phyloP scores from a whole-genome alignment of 2,888 invertebrate genomes.

The Laspeyria flexula region DNA sequence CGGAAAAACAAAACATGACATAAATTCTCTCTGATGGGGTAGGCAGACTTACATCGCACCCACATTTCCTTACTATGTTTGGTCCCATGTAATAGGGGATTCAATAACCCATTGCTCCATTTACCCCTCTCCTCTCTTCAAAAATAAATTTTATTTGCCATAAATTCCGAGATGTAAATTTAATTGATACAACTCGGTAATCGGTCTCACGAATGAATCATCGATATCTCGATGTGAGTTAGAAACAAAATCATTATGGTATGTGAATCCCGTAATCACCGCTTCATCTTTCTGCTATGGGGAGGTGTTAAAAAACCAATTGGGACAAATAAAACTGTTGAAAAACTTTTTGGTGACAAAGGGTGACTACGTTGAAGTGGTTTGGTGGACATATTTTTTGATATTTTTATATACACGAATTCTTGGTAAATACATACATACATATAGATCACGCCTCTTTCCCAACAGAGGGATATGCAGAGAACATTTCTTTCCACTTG shows the following conservation, averaged over 20 bases:
- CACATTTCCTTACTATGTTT: too few relatives aligned
- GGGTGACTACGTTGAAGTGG: conserved; percentile 16
- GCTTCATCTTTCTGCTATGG: conserved; percentile 32
- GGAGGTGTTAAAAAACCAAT: conserved; percentile 68
- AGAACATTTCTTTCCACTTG: too few relatives aligned
- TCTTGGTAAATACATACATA: too few relatives aligned
- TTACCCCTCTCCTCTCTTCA: too few relatives aligned
- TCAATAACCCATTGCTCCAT: too few relatives aligned
- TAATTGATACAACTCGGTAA: conserved; percentile 6
- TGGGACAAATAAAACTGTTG: conserved; percentile 50
- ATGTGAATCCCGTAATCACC: conserved; percentile 48
- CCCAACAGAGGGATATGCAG: too few relatives aligned
- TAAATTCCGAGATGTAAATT: background rate
- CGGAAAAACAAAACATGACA: too few relatives aligned
- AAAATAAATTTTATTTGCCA: background rate
- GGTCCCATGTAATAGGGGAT: too few relatives aligned
- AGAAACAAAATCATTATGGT: conserved; percentile 54
- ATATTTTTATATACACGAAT: too few relatives aligned
- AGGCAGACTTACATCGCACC: too few relatives aligned
- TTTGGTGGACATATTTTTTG: conserved; percentile 1
- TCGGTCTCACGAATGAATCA: conserved; percentile 34
- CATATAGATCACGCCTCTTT: too few relatives aligned
- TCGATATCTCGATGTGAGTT: conserved; percentile 41
- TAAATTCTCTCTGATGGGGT: too few relatives aligned
- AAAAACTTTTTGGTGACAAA: conserved; percentile 42